phyloP scores from a whole-genome alignment of 1,140 invertebrate species.

The Drosophila rhopaloa region DNA sequence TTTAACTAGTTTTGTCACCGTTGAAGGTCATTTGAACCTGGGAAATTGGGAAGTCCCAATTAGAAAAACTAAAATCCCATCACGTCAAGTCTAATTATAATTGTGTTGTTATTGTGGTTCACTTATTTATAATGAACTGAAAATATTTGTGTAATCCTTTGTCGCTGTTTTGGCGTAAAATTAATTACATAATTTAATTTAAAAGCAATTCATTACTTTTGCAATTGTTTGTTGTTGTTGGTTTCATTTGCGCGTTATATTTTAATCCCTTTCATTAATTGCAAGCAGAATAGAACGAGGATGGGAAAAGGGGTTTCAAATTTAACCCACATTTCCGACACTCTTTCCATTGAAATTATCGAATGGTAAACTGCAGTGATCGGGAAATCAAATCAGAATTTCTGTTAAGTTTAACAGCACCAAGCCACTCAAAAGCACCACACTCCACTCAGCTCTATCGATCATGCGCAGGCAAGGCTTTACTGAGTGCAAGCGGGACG shows the following conservation, averaged over 20 bases:
- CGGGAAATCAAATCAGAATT: background rate
- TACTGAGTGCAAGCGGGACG: conserved; percentile 1
- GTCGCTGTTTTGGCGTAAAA: conserved; percentile 26
- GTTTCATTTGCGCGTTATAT: conserved; percentile 23
- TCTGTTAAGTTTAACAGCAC: conserved; percentile 8
- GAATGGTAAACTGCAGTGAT: conserved; percentile 10
- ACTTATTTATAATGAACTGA: conserved; percentile 39
- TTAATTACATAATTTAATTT: conserved; percentile 53
- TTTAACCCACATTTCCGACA: background rate
- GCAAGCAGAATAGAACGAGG: conserved; percentile 1
- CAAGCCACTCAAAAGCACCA: background rate
- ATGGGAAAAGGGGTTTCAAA: background rate
- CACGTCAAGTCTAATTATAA: conserved; percentile 25
- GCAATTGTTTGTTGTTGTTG: conserved; percentile 7
- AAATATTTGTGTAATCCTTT: conserved; percentile 52
- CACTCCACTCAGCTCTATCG: background rate
- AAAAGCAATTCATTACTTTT: conserved; percentile 39
- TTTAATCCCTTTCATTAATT: conserved; percentile 54
- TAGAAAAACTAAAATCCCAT: background rate
- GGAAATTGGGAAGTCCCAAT: conserved; percentile 1
- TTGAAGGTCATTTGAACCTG: conserved; percentile 24
- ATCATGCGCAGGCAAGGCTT: background rate
- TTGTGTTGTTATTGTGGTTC: conserved; percentile 11
- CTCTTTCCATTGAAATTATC: background rate
- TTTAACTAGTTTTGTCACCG: conserved; percentile 2